Percentiles rank a stretch among this genome's conserved stretches.
phyloP scores from a whole-genome alignment of 2,888 invertebrate genomes.

The Rhagonycha lutea region DNA sequence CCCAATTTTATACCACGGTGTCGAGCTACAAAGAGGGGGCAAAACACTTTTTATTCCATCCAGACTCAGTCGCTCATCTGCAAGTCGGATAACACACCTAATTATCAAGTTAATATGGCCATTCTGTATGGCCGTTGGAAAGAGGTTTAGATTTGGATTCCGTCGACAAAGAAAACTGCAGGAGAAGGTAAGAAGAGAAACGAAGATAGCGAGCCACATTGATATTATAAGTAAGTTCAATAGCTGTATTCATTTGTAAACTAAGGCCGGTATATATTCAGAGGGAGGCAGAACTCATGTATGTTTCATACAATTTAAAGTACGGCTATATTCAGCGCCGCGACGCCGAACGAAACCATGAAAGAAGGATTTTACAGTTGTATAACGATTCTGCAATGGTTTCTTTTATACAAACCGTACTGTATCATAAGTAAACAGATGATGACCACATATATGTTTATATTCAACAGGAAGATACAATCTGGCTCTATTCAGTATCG shows the following conservation, averaged over 20 bases:
- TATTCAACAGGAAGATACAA: conserved; percentile 33
- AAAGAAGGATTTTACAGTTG: conserved; percentile 45
- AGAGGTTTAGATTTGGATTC: conserved; percentile 58
- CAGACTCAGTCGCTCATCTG: conserved; percentile 77
- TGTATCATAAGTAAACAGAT: conserved; percentile 36
- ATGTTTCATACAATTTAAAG: conserved; percentile 65
- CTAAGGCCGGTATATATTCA: conserved; percentile 59
- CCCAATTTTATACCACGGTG: conserved; percentile 56
- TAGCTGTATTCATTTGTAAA: conserved; percentile 74
- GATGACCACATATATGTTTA: conserved; percentile 35
- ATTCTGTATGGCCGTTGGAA: conserved; percentile 67
- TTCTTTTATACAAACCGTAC: conserved; percentile 26
- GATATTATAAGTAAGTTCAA: conserved; percentile 74
- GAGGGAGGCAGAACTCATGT: conserved; percentile 59
- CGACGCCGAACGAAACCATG: conserved; percentile 41
- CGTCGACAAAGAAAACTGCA: conserved; percentile 53
- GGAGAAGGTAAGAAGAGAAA: conserved; percentile 43
- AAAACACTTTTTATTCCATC: conserved; percentile 74
- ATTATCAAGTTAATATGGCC: conserved; percentile 90
- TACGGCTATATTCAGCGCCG: conserved; percentile 54
- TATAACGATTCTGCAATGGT: conserved; percentile 36
- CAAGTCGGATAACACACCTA: conserved; percentile 89
- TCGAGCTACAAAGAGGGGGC: conserved; percentile 60
- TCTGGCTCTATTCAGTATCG: conserved; percentile 24
- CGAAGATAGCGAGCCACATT: conserved; percentile 59